These are phyloP conservation scores for Notamacropus eugenii DNA, from an alignment of 2,797 vertebrate genomes.

Conservation along the genomic window DNA sequence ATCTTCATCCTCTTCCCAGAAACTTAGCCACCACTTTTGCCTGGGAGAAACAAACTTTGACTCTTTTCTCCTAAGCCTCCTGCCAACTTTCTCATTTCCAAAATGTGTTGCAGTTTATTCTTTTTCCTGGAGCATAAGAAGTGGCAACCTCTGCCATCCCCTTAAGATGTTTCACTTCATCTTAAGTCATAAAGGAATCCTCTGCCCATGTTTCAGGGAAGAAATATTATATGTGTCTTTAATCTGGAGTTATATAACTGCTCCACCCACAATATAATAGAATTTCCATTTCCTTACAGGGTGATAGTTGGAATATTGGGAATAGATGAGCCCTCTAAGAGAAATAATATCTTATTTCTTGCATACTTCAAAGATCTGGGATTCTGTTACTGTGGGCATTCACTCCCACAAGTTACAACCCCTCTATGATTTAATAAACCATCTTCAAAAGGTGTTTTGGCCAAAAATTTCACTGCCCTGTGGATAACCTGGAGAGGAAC, in stretches of 20 bases:
- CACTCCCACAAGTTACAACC: not conserved
- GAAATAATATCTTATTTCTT: not conserved
- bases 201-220: not conserved
- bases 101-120: not conserved
- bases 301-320: not conserved
- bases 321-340: not conserved
- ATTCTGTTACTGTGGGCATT: not conserved
- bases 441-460: not conserved
- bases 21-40: not conserved
- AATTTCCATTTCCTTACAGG: not conserved
- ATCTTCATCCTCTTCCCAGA: not conserved
- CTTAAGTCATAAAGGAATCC: not conserved
- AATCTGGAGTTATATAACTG: not conserved
- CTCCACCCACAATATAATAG: not conserved
- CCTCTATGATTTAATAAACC: not conserved
- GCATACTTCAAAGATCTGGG: not conserved
- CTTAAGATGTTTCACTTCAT: not conserved
- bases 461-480: not conserved
- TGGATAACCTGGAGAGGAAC: not conserved
- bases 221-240: not conserved
- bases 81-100: not conserved
- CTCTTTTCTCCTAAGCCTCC: not conserved
- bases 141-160: not conserved
- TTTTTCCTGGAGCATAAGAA: not conserved
- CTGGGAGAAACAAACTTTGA: not conserved